phyloP scores from a whole-genome alignment of 2,888 invertebrate genomes.

The Parochlus steinenii region DNA sequence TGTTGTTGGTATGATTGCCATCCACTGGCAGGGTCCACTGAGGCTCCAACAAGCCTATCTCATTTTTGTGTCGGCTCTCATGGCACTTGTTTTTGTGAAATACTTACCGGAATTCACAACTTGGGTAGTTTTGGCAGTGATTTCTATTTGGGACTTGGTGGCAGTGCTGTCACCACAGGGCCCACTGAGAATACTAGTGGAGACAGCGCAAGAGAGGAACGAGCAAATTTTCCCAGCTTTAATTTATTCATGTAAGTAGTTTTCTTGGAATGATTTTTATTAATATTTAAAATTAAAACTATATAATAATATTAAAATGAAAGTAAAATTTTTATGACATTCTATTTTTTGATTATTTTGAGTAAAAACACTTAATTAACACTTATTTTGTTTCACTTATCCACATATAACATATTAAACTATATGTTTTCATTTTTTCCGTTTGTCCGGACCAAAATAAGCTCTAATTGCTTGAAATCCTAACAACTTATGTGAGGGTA shows the following conservation, averaged over 20 bases:
- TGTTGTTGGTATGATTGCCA: constrained; percentile 91
- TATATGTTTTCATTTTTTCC: no score
- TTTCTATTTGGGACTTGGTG: constrained; percentile 97
- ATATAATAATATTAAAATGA: no score
- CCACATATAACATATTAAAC: no score
- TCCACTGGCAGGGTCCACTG: constrained; percentile 97
- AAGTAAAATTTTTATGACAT: no score
- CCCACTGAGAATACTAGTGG: constrained; percentile 89
- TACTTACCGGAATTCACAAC: constrained; percentile 98
- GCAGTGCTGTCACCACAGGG: constrained; percentile 96
- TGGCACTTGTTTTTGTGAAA: constrained; percentile 98
- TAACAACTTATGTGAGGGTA: no score
- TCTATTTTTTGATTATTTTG: no score
- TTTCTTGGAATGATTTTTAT: no score
- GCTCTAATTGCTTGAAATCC: no score
- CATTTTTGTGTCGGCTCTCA: constrained; percentile 90
- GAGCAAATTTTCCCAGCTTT: constrained; percentile 98
- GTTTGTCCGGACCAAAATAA: no score
- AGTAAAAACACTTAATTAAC: no score
- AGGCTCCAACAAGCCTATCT: constrained; percentile 89
- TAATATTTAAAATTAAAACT: no score
- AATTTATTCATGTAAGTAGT: constrained; percentile 82
- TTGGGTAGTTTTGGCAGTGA: constrained; percentile 91
- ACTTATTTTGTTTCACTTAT: no score
- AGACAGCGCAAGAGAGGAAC: constrained; percentile 97